phyloP scores from a whole-genome alignment of 2,888 invertebrate species.

The Rosalia funebris region DNA sequence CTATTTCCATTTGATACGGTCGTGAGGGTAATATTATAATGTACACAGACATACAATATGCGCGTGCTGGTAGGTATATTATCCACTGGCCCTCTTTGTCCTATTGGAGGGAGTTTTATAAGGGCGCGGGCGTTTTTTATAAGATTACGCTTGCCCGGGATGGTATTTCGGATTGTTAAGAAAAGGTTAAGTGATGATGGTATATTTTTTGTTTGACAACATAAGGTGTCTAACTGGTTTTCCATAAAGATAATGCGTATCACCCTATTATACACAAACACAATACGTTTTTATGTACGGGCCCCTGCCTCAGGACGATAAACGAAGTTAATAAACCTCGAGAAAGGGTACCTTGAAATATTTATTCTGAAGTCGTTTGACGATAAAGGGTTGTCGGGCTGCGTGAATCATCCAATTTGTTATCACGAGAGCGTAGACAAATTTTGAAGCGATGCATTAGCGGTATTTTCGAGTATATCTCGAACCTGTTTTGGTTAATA shows the following conservation, averaged over 20 bases:
- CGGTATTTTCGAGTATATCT: slow-evolving; percentile 16
- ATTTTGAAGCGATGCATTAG: slow-evolving; percentile 7
- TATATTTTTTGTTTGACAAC: slow-evolving; percentile 19
- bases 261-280: slow-evolving; percentile 11
- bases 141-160: slow-evolving; percentile 3
- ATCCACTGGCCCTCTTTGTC: slow-evolving; percentile 7
- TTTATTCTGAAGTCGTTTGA: slow-evolving; percentile 1
- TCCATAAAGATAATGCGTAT: slow-evolving; percentile 13
- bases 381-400: slow-evolving; percentile 8
- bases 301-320: slow-evolving; percentile 2
- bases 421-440: slow-evolving; percentile 6
- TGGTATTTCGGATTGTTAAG: slow-evolving; percentile 10
- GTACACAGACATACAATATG: slow-evolving; percentile 6
- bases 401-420: slow-evolving; percentile 13
- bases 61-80: slow-evolving; percentile 16
- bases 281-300: slow-evolving; percentile 19
- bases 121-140: slow-evolving; percentile 18
- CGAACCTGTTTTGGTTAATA: slow-evolving; percentile 27
- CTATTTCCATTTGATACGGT: neutral
- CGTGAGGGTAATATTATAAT: neutral
- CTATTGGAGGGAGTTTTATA: slow-evolving; percentile 1
- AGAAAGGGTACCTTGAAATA: slow-evolving; percentile 3
- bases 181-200: slow-evolving; percentile 15
- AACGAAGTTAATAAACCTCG: slow-evolving; percentile 17
- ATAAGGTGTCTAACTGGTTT: slow-evolving; percentile 16